Evolutionary conservation across 1,140 invertebrate species (phyloP).

Genomic region (Cyclina sinensis): DNA sequence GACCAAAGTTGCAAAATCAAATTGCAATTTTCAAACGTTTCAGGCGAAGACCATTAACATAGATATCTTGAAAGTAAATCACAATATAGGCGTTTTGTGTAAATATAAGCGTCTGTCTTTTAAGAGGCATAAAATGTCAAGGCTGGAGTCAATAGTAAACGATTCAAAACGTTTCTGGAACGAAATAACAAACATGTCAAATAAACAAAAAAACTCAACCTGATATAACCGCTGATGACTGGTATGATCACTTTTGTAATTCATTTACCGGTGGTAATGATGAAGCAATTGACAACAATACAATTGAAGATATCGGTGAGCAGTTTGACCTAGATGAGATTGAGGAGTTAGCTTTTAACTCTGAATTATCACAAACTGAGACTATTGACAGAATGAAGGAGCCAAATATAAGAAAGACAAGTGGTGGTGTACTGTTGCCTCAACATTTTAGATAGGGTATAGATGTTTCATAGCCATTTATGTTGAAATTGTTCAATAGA

Average conservation of each 20-base stretch:
- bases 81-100: not conserved
- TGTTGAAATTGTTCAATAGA: not conserved
- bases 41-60: not conserved
- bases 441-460: constrained; percentile 2
- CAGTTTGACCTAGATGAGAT: not conserved
- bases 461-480: not conserved
- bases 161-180: not conserved
- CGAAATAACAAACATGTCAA: not conserved
- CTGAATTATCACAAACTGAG: not conserved
- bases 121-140: not conserved
- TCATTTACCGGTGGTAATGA: not conserved
- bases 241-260: constrained; percentile 14
- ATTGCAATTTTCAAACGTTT: not conserved
- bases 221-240: not conserved
- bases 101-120: not conserved
- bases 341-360: not conserved
- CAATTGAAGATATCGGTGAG: no score
- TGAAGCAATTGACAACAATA: not conserved
- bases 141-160: not conserved
- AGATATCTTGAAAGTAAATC: not conserved
- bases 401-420: not conserved
- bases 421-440: not conserved
- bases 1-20: not conserved
- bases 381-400: not conserved
- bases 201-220: not conserved